Conservation (phyloP, 1,140 invertebrate species). For the Polyergus mexicanus region DNA sequence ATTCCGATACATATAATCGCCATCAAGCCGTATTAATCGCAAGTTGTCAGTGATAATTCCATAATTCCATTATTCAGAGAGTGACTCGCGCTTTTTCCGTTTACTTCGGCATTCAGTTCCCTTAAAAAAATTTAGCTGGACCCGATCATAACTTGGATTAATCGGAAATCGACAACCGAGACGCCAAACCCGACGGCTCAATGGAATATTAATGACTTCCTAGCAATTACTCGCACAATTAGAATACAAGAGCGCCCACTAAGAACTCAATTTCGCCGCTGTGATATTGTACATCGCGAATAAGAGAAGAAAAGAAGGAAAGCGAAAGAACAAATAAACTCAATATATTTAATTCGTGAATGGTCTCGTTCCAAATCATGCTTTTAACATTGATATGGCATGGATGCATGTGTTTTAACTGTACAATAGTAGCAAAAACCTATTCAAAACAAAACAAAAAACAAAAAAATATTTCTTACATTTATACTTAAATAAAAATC, state of each 20-base stretch:
- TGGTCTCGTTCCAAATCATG: background rate
- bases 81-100: background rate
- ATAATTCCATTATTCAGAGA: slow-evolving; percentile 7
- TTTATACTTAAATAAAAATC: too few species aligned
- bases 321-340: background rate
- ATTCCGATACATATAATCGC: background rate
- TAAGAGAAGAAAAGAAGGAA: background rate
- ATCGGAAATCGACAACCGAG: slow-evolving; percentile 36
- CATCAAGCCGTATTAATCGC: background rate
- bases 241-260: slow-evolving; percentile 35
- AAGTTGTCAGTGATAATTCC: background rate
- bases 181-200: background rate
- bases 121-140: slow-evolving; percentile 11
- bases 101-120: background rate
- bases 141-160: slow-evolving; percentile 34
- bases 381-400: background rate
- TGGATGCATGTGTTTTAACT: too few species aligned
- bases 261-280: slow-evolving; percentile 14
- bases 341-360: slow-evolving; percentile 5
- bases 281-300: background rate
- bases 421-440: too few species aligned
- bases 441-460: too few species aligned
- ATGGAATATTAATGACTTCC: slow-evolving; percentile 38
- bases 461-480: too few species aligned
- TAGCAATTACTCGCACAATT: slow-evolving; percentile 32